Percentiles rank a stretch among this genome's conserved stretches.
phyloP scores from a whole-genome alignment of 2,797 vertebrate species.

The Nasua narica region DNA sequence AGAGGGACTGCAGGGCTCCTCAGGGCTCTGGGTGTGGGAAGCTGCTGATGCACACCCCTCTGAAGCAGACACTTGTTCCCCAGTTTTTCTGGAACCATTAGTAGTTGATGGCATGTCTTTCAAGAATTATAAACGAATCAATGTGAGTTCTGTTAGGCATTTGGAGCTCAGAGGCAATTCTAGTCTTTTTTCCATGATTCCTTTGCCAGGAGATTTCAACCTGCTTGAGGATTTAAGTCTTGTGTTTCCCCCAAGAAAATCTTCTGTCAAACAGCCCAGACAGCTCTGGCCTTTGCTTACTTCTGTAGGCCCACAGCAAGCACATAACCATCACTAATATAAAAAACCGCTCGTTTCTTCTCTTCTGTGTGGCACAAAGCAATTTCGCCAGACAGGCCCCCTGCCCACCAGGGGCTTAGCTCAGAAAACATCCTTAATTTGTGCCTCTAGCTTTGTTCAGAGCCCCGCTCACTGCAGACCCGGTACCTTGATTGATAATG shows the following conservation, averaged over 20 bases:
- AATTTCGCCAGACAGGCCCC: conserved; percentile 50
- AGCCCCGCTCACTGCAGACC: background rate
- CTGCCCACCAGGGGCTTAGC: conserved; percentile 50
- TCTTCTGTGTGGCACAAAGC: conserved; percentile 48
- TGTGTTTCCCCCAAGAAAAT: conserved; percentile 41
- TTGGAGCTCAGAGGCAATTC: background rate
- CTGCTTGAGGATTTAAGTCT: conserved; percentile 22
- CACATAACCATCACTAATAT: background rate
- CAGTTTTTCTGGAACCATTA: conserved; percentile 74
- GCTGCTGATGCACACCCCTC: conserved; percentile 55
- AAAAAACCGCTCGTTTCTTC: background rate
- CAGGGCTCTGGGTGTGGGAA: conserved; percentile 81
- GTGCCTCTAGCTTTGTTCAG: background rate
- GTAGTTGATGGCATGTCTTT: conserved; percentile 58
- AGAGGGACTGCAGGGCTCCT: conserved; percentile 68
- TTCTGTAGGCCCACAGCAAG: background rate
- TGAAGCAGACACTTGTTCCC: conserved; percentile 76
- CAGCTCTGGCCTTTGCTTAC: background rate
- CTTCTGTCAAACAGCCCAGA: conserved; percentile 15
- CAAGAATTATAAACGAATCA: conserved; percentile 38
- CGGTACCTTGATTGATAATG: conserved; percentile 39
- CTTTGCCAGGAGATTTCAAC: conserved; percentile 17
- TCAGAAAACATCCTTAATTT: conserved; percentile 53
- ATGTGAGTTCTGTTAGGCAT: background rate
- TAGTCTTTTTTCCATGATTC: background rate